Conservation (phyloP, 1,140 invertebrate species). For the Contarinia nasturtii region DNA sequence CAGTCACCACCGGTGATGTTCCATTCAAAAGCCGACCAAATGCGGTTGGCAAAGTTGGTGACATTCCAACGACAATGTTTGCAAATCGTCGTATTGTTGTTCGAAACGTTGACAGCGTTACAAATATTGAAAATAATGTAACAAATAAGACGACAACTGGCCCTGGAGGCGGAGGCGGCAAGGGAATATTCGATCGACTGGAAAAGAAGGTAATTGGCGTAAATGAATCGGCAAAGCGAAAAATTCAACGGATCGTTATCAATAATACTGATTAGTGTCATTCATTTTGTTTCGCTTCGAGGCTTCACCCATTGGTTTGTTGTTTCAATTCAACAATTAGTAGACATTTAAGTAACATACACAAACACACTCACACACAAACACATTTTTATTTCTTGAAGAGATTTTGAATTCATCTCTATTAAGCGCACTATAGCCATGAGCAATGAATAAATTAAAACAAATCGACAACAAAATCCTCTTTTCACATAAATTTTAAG, state of each 20-base stretch:
- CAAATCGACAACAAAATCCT: too few relatives aligned
- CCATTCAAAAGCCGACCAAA: background rate
- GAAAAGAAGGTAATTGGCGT: slow-evolving; percentile 1
- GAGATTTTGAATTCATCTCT: background rate
- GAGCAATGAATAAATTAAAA: too few relatives aligned
- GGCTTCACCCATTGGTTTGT: background rate
- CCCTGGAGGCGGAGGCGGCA: too few relatives aligned
- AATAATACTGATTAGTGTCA: slow-evolving; percentile 1
- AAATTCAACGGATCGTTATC: slow-evolving; percentile 3
- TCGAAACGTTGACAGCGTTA: background rate
- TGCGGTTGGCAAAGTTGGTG: background rate
- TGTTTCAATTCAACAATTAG: background rate
- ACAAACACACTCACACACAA: background rate
- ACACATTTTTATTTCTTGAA: background rate
- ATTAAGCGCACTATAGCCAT: too few relatives aligned
- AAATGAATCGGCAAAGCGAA: slow-evolving; percentile 1
- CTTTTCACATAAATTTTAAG: too few relatives aligned
- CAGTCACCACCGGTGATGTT: slow-evolving; percentile 2
- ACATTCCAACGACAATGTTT: slow-evolving; percentile 7
- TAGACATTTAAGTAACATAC: background rate
- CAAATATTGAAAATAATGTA: slow-evolving; percentile 1
- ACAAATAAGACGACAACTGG: background rate
- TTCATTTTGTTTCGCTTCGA: background rate
- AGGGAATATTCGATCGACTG: slow-evolving; percentile 3
- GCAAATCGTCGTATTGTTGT: slow-evolving; percentile 12